Evolutionary conservation across 1,140 invertebrate species (phyloP), one percentile per base, ranked within the genome.

Genomic region (Harpegnathos saltator): DNA sequence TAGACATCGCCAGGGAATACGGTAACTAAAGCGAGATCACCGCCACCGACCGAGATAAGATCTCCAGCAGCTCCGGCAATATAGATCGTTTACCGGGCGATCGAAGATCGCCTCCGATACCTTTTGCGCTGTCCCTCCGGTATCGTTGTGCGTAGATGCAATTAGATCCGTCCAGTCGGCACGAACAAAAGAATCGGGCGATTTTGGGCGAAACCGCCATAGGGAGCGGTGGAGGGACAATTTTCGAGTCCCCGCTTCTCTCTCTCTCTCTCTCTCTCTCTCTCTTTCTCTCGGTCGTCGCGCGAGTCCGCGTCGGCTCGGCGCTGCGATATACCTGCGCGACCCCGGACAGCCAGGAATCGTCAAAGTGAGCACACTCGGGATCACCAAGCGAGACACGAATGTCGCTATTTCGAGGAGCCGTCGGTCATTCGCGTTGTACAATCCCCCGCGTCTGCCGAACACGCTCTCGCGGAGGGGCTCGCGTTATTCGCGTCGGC

Each of bases 21-120:
- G 82, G 75, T 78, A 83, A 88, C 85, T 85, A 82, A 87, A 87
- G 85, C 85, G 87, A 87, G 85, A 85, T 88, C 77, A 87, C 87
- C 85, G 86, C 69, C 78, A 62, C 77, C 17, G 77, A 63, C 5
- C 56, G 29, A 77, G 87, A 88, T 88, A 88, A 88, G 65, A 87
- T 87, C 85, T 58, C 7, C 77, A 74, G 24, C 77, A 74, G 77
- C 66, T 54, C 17, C 71, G 82, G 68, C 87, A 89, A 85, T 89
- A 89, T 68, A 87, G 87, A 89, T 89, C 87, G 86, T 83, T 89
- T 87, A 89, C 87, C 62, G 63, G 33, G 62, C 83, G 87, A 89
- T 87, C 87, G 83, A 73, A 88, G 87, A 88, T 88, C 80, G 78
- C 56, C 61, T 63, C 52, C 56, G 73, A 83, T 83, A 75, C 61